Evolutionary conservation across 64 coral and sea anemone species (phyloP).

Genomic region (Platygyra sinensis): DNA sequence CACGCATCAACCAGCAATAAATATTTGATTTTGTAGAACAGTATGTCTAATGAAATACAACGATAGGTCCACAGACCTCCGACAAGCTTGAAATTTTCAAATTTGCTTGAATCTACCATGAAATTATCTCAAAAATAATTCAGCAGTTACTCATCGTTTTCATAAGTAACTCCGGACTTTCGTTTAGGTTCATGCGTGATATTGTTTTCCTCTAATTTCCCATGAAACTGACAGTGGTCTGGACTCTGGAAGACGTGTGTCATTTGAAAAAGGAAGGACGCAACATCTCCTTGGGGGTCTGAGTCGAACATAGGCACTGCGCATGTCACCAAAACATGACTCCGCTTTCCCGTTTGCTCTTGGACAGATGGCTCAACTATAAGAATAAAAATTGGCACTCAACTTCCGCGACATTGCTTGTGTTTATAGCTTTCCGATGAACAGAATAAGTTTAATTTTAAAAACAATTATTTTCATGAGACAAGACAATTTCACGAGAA

Average conservation of each 20-base stretch:
- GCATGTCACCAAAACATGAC: neutral
- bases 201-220: neutral
- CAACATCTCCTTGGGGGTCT: neutral
- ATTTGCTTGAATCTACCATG: no score
- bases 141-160: no score
- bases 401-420: neutral
- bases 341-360: neutral
- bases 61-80: no score
- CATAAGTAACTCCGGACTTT: no score
- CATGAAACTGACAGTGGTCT: constrained; percentile 15
- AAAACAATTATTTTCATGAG: neutral
- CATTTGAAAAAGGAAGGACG: constrained; percentile 2
- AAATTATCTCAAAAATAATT: no score
- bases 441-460: neutral
- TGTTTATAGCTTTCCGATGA: neutral
- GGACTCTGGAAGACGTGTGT: neutral
- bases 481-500: neutral
- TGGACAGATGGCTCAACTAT: neutral
- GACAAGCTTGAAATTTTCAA: no score
- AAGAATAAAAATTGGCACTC: neutral
- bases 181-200: neutral
- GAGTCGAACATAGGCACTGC: neutral
- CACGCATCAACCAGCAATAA: no score
- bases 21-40: no score
- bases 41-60: no score